phyloP scores from a whole-genome alignment of 2,113 vertebrate genomes.

The Coracopsis vasa region DNA sequence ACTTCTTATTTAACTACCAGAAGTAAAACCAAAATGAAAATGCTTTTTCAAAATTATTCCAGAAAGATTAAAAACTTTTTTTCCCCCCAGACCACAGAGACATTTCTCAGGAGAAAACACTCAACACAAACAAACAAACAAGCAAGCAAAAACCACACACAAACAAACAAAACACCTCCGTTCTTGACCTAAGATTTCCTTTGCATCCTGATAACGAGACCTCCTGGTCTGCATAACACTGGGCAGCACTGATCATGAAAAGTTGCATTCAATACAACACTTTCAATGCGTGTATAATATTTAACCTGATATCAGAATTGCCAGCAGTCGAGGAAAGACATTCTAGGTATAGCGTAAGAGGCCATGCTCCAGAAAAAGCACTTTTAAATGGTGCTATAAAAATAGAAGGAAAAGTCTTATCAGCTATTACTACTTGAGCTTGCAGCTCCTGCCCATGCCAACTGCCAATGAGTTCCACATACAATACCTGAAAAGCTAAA shows the following conservation, averaged over 20 bases:
- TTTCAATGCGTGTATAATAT: not conserved
- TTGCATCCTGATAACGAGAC: not conserved
- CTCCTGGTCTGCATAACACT: not conserved
- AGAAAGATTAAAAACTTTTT: not conserved
- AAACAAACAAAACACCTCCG: not conserved
- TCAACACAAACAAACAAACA: not conserved
- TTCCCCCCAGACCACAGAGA: not conserved
- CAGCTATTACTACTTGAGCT: not conserved
- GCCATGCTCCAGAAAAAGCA: not conserved
- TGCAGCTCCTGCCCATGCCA: not conserved
- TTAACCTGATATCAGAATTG: not conserved
- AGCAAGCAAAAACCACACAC: not conserved
- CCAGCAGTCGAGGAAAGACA: not conserved
- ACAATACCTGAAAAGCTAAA: not conserved
- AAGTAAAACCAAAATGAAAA: not conserved
- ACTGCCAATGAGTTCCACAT: not conserved
- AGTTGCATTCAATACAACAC: accelerated
- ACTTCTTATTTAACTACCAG: not conserved
- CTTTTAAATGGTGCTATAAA: slow-evolving; percentile 2
- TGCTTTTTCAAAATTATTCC: not conserved
- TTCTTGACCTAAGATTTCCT: not conserved
- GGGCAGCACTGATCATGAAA: not conserved
- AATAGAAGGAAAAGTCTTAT: slow-evolving; percentile 55
- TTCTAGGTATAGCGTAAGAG: not conserved
- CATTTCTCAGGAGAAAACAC: not conserved